Evolutionary conservation across 2,888 invertebrate species (phyloP).

Genomic region (Sturmia bella): DNA sequence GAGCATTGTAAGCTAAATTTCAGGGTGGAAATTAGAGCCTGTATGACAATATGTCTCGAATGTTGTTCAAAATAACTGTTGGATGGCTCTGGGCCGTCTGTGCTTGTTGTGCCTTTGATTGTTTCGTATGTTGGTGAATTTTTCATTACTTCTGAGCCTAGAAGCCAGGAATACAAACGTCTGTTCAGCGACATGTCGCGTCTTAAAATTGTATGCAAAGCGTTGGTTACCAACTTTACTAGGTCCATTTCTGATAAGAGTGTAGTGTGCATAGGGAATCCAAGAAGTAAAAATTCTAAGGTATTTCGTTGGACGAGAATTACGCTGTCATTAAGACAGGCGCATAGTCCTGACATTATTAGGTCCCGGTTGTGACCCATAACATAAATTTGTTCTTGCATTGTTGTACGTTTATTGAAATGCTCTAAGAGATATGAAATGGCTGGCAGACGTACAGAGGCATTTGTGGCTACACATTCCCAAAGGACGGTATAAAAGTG

Average conservation of each 20-base stretch:
- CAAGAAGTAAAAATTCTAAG: slow-evolving; percentile 90
- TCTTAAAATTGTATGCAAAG: slow-evolving; percentile 88
- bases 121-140: slow-evolving; percentile 80
- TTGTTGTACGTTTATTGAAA: slow-evolving; percentile 89
- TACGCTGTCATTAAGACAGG: slow-evolving; percentile 89
- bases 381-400: slow-evolving; percentile 91
- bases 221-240: slow-evolving; percentile 88
- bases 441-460: slow-evolving; percentile 90
- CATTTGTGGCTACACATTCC: slow-evolving; percentile 92
- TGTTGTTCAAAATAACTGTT: slow-evolving; percentile 86
- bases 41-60: slow-evolving; percentile 86
- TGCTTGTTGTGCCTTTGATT: slow-evolving; percentile 55
- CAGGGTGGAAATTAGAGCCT: slow-evolving; percentile 85
- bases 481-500: slow-evolving; percentile 94
- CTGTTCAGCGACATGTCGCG: slow-evolving; percentile 95
- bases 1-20: slow-evolving; percentile 83
- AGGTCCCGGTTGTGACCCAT: slow-evolving; percentile 92
- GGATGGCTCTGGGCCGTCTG: slow-evolving; percentile 50
- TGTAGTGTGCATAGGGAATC: slow-evolving; percentile 92
- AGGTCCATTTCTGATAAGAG: slow-evolving; percentile 87
- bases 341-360: slow-evolving; percentile 90
- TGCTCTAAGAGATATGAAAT: slow-evolving; percentile 90
- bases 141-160: slow-evolving; percentile 87
- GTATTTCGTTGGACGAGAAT: slow-evolving; percentile 93
- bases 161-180: slow-evolving; percentile 91